Conservation (phyloP, 2,888 invertebrate species). For the Epinotia ramella region DNA sequence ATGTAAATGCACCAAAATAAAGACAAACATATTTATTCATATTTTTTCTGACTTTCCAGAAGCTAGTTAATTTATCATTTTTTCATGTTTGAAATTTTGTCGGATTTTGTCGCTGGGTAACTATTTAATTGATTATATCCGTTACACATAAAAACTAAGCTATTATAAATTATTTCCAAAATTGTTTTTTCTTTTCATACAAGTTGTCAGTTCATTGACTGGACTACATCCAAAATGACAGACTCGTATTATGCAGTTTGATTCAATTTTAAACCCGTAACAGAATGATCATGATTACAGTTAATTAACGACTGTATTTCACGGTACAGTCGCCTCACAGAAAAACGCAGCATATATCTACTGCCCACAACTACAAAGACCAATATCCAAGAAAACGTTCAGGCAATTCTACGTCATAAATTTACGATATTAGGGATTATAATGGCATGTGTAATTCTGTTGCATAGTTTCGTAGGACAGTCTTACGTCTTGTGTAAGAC, state of each 20-base stretch:
- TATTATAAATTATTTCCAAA: too few species aligned
- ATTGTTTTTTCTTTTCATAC: too few species aligned
- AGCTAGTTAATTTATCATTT: too few species aligned
- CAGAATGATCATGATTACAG: slow-evolving; percentile 14
- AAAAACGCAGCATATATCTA: neutral
- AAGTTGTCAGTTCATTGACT: too few species aligned
- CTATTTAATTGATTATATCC: too few species aligned
- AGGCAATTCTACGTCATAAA: neutral
- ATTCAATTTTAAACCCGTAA: slow-evolving; percentile 23
- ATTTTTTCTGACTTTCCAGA: too few species aligned
- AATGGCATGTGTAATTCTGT: neutral
- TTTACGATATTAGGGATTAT: neutral
- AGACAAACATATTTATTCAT: too few species aligned
- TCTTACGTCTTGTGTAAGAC: slow-evolving; percentile 25
- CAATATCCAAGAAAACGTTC: neutral
- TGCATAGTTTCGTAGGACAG: neutral
- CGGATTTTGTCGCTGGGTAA: too few species aligned
- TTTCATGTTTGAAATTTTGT: too few species aligned
- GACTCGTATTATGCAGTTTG: slow-evolving; percentile 1
- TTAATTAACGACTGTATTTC: slow-evolving; percentile 26
- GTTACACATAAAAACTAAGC: too few species aligned
- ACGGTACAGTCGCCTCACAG: slow-evolving; percentile 13
- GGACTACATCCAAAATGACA: neutral
- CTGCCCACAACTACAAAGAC: neutral
- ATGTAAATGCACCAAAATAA: too few species aligned